A percentile compares a stretch with the other conserved stretches of the same genome.
phyloP scores from a whole-genome alignment of 2,888 invertebrate species.

The Phaonia tiefii region DNA sequence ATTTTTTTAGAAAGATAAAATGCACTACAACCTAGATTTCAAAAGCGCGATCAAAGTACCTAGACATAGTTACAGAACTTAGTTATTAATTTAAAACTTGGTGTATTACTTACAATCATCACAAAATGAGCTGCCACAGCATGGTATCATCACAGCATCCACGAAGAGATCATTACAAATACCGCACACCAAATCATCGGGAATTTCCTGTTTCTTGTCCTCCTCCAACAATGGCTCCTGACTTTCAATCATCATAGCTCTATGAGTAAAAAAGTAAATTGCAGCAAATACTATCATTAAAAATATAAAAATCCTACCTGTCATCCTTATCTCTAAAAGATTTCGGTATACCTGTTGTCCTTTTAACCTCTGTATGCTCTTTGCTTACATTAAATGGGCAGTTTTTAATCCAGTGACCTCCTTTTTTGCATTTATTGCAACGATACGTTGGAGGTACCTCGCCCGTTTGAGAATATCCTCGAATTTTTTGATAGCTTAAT shows the following conservation, averaged over 20 bases:
- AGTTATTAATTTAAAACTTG: background rate
- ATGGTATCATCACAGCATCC: constrained; percentile 98
- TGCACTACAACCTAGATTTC: too few relatives aligned
- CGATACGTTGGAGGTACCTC: constrained; percentile 94
- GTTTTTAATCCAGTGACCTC: constrained; percentile 98
- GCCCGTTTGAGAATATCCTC: constrained; percentile 93
- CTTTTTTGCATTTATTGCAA: constrained; percentile 96
- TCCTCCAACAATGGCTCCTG: constrained; percentile 70
- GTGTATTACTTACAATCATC: constrained; percentile 92
- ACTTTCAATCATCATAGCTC: constrained; percentile 70
- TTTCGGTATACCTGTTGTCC: constrained; percentile 98
- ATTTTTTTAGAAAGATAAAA: background rate
- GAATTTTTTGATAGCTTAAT: constrained; percentile 91
- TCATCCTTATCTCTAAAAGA: constrained; percentile 95
- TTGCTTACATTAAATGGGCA: constrained; percentile 86
- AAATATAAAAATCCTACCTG: constrained; percentile 81
- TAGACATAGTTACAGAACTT: constrained; percentile 24
- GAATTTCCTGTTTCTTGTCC: constrained; percentile 86
- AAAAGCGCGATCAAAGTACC: too few relatives aligned
- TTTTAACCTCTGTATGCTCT: constrained; percentile 89
- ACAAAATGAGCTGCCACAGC: constrained; percentile 99
- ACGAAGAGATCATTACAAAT: constrained; percentile 95
- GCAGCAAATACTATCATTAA: background rate
- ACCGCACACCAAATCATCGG: constrained; percentile 94
- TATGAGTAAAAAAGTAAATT: constrained; percentile 7